phyloP scores from a whole-genome alignment of 2,113 vertebrate genomes.

The Pterocles orientalis region DNA sequence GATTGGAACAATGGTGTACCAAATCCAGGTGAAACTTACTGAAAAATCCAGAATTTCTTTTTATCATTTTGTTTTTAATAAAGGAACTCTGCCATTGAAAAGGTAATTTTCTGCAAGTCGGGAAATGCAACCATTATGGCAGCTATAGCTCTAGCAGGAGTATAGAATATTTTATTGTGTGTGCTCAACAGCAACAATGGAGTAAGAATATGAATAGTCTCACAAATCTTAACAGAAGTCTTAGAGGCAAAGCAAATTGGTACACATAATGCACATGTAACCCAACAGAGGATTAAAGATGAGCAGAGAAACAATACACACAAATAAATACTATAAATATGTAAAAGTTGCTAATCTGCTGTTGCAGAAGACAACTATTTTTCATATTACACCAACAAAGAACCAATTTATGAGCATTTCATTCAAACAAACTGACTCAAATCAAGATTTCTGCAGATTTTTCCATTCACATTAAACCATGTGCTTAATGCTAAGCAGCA shows the following conservation, averaged over 20 bases:
- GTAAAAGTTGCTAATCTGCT: not conserved
- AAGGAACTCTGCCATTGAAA: not conserved
- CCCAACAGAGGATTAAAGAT: not conserved
- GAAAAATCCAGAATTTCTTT: not conserved
- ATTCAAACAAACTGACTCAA: not conserved
- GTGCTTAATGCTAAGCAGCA: not conserved
- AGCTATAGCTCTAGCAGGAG: not conserved
- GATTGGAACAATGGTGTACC: not conserved
- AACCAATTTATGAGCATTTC: not conserved
- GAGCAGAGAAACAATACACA: not conserved
- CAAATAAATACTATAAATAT: not conserved
- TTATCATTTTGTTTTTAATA: not conserved
- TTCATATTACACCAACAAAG: not conserved
- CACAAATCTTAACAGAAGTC: not conserved
- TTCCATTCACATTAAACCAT: not conserved
- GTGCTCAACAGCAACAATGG: not conserved
- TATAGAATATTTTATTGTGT: not conserved
- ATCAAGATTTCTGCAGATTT: not conserved
- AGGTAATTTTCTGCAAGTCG: not conserved
- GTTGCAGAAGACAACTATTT: not conserved
- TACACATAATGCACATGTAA: not conserved
- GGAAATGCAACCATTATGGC: not conserved
- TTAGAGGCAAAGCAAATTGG: not conserved
- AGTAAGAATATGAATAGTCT: not conserved
- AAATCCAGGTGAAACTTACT: not conserved